phyloP scores from a whole-genome alignment of 30 jellyfish, hydroid and myxozoan genomes.

The Cassiopea xamachana region DNA sequence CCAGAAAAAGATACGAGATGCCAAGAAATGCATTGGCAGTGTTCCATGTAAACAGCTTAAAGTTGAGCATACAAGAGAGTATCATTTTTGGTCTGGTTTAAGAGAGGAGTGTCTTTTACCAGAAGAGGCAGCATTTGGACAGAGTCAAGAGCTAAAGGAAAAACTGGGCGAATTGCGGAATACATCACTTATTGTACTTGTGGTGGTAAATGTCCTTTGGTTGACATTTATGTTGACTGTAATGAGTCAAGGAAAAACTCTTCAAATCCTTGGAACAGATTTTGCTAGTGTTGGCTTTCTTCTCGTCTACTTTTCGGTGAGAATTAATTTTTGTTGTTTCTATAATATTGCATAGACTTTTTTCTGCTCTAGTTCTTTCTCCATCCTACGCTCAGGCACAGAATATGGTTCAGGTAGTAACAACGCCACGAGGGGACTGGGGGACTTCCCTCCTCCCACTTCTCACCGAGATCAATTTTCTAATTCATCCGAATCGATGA shows the following conservation, averaged over 20 bases:
- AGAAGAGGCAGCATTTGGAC: slow-evolving; percentile 94
- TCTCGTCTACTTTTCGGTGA: slow-evolving; percentile 75
- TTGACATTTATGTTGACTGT: slow-evolving; percentile 88
- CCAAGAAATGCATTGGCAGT: slow-evolving; percentile 68
- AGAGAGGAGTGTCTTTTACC: slow-evolving; percentile 84
- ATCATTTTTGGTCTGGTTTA: slow-evolving; percentile 72
- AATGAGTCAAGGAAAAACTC: slow-evolving; percentile 77
- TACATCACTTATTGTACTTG: slow-evolving; percentile 63
- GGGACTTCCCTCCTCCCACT: no score
- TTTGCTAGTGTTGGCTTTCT: slow-evolving; percentile 92
- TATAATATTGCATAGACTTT: neutral
- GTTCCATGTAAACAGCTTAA: slow-evolving; percentile 37
- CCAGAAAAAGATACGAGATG: slow-evolving; percentile 69
- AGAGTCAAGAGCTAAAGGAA: slow-evolving; percentile 83
- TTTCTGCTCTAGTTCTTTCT: neutral
- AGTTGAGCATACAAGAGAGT: slow-evolving; percentile 83
- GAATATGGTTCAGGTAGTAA: no score
- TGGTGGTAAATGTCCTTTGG: slow-evolving; percentile 85
- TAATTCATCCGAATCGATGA: no score
- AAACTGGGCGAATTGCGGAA: slow-evolving; percentile 87
- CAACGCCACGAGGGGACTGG: no score
- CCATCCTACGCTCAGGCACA: no score
- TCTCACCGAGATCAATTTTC: no score
- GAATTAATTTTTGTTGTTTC: neutral
- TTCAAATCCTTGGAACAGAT: slow-evolving; percentile 74